Conservation (phyloP, 2,888 invertebrate species). For the Lasioglossum leucozonium region DNA sequence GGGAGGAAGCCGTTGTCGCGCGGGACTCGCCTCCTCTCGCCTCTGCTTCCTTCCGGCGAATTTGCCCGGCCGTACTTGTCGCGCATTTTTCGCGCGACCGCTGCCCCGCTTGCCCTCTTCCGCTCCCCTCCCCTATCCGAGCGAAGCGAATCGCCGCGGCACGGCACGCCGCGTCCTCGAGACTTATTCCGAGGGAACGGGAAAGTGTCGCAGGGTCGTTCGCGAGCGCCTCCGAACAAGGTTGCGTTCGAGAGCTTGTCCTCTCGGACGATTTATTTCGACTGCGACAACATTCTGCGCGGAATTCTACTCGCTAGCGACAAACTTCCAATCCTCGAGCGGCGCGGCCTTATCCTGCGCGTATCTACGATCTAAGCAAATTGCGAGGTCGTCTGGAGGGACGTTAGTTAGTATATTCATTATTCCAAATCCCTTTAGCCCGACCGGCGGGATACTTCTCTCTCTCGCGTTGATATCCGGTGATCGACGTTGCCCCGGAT, state of each 20-base stretch:
- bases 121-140: slow-evolving; percentile 2
- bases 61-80: slow-evolving; percentile 21
- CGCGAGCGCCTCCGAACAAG: slow-evolving; percentile 29
- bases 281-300: not conserved
- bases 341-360: slow-evolving; percentile 1
- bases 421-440: slow-evolving; percentile 47
- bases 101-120: not conserved
- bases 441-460: slow-evolving; percentile 34
- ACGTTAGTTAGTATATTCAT: slow-evolving; percentile 65
- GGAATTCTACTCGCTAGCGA: not conserved
- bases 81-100: slow-evolving; percentile 8
- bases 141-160: slow-evolving; percentile 21
- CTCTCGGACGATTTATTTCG: slow-evolving; percentile 39
- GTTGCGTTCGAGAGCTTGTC: slow-evolving; percentile 17
- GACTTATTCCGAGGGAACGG: slow-evolving; percentile 4
- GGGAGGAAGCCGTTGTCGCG: slow-evolving; percentile 25
- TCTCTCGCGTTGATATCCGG: slow-evolving; percentile 56
- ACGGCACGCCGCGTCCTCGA: slow-evolving; percentile 27
- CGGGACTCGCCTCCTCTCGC: slow-evolving; percentile 4
- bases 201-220: slow-evolving; percentile 51
- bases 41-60: slow-evolving; percentile 33
- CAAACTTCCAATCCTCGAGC: not conserved
- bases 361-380: slow-evolving; percentile 71
- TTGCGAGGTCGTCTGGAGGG: slow-evolving; percentile 61
- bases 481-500: slow-evolving; percentile 52